These are phyloP conservation scores for Drosophila willistoni DNA, from an alignment of 1,140 invertebrate genomes.

Conservation along the genomic window DNA sequence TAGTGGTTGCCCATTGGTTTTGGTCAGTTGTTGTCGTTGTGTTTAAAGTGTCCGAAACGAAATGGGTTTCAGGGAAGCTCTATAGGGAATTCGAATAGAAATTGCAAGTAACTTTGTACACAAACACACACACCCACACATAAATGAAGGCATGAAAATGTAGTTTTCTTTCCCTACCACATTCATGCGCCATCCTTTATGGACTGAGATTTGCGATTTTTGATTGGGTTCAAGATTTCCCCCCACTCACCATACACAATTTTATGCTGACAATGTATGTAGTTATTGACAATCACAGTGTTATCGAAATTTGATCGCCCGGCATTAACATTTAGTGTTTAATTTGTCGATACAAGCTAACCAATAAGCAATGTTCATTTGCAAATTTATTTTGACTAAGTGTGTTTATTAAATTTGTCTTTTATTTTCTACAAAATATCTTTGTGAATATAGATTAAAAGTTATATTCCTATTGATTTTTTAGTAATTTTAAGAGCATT, in stretches of 20 bases:
- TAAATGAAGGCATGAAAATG: no score
- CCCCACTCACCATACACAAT: not conserved
- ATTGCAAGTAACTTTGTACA: slow-evolving; percentile 4
- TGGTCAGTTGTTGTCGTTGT: slow-evolving; percentile 13
- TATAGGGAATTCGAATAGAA: slow-evolving; percentile 11
- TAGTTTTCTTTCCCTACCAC: not conserved
- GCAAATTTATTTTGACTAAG: no score
- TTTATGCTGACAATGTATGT: not conserved
- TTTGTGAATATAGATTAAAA: no score
- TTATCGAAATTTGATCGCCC: no score
- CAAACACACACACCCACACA: no score
- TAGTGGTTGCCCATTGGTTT: slow-evolving; percentile 6
- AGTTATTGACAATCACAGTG: not conserved
- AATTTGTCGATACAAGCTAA: no score
- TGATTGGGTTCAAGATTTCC: slow-evolving; percentile 6
- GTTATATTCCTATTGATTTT: no score
- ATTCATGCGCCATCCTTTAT: not conserved
- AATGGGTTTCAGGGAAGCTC: slow-evolving; percentile 6
- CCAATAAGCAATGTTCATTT: no score
- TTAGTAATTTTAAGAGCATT: no score
- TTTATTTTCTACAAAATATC: no score
- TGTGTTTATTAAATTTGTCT: no score
- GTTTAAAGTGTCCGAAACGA: slow-evolving; percentile 11
- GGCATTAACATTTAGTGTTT: no score
- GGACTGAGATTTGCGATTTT: slow-evolving; percentile 11